These are phyloP conservation scores for Cantharis nigra DNA, from an alignment of 2,888 invertebrate species.

Conservation along the genomic window DNA sequence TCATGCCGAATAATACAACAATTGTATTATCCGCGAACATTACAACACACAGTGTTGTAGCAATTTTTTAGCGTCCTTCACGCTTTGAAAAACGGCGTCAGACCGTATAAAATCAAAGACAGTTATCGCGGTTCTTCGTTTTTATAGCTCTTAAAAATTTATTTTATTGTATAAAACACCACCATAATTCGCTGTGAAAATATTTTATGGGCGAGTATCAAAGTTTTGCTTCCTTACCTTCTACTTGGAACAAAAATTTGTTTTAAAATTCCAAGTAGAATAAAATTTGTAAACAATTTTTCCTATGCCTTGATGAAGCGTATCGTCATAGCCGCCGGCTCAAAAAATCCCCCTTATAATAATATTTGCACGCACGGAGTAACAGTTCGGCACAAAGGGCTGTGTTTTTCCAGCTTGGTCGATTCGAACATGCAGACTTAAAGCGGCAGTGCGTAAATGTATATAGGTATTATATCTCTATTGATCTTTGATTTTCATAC, in stretches of 20 bases:
- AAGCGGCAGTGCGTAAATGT: conserved; percentile 27
- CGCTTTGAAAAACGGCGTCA: conserved; percentile 11
- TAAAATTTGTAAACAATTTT: neutral
- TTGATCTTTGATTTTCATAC: conserved; percentile 19
- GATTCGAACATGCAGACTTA: conserved; percentile 9
- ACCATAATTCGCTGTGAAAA: neutral
- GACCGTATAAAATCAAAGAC: conserved; percentile 7
- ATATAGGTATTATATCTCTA: conserved; percentile 9
- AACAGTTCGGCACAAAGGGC: conserved; percentile 52
- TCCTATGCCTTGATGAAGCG: conserved; percentile 4
- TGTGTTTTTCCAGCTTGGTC: conserved; percentile 51
- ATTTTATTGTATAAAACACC: neutral
- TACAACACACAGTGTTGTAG: conserved; percentile 1
- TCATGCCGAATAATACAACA: conserved; percentile 12
- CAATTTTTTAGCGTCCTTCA: conserved; percentile 15
- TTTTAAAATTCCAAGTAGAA: neutral
- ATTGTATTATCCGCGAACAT: conserved; percentile 10
- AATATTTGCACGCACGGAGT: conserved; percentile 51
- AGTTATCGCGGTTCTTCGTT: conserved; percentile 3
- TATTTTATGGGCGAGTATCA: neutral
- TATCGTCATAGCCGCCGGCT: conserved; percentile 7
- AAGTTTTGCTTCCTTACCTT: neutral
- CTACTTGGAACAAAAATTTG: neutral
- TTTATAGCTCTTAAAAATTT: neutral
- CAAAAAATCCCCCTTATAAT: conserved; percentile 49